Percentiles rank a stretch among this genome's conserved stretches.
Conservation (phyloP, 1,140 invertebrate species). For the Wasmannia auropunctata region DNA sequence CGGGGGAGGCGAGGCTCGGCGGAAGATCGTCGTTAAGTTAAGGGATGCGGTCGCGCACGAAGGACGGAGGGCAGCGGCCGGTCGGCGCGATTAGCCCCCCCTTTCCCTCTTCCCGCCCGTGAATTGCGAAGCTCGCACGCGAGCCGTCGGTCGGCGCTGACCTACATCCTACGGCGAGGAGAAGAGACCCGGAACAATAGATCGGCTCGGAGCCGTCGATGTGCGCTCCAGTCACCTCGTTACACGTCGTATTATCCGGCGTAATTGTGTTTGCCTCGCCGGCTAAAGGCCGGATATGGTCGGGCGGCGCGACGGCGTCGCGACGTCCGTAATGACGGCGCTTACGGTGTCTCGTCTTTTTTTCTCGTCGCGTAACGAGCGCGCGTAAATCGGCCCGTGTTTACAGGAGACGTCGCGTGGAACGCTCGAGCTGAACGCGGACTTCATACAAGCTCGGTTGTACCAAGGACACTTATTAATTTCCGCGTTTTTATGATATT, state of each 20-base stretch:
- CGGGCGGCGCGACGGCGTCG: background rate
- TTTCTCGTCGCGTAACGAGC: background rate
- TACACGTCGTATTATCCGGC: conserved; percentile 31
- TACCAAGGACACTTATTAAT: background rate
- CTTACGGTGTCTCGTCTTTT: background rate
- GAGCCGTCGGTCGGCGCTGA: conserved; percentile 18
- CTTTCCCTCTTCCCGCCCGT: background rate
- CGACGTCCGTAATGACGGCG: conserved; percentile 14
- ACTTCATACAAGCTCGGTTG: background rate
- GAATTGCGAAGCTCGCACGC: conserved; percentile 38
- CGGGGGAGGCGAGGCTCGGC: background rate
- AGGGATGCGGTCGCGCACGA: conserved; percentile 30
- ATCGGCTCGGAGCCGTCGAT: conserved; percentile 25
- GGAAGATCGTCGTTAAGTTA: conserved; percentile 45
- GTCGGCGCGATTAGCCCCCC: background rate
- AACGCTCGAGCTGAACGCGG: background rate
- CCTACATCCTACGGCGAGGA: conserved; percentile 18
- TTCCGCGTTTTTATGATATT: background rate
- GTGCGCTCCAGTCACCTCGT: conserved; percentile 8
- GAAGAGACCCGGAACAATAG: conserved; percentile 30
- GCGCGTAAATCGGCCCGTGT: conserved; percentile 8
- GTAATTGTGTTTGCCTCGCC: conserved; percentile 39
- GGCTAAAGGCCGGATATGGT: conserved; percentile 14
- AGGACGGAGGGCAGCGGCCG: conserved; percentile 14
- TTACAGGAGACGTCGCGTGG: background rate